These are phyloP conservation scores for Agapornis canus DNA, from an alignment of 2,797 vertebrate genomes.

Conservation along the genomic window DNA sequence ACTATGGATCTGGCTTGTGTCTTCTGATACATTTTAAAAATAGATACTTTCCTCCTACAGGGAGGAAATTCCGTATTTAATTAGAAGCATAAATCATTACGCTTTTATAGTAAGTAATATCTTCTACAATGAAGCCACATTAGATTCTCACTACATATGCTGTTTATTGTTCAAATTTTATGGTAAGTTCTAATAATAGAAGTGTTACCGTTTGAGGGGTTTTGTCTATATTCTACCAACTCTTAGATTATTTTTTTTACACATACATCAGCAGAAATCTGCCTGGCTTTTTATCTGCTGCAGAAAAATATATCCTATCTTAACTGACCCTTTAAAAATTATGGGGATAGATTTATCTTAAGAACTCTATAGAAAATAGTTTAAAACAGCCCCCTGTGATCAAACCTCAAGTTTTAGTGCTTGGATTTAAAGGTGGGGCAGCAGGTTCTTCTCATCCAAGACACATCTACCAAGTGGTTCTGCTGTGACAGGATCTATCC, in stretches of 20 bases:
- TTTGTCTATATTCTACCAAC: background rate
- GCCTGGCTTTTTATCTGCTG: background rate
- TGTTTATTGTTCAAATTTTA: conserved; percentile 31
- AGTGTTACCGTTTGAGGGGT: background rate
- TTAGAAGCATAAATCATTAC: conserved; percentile 38
- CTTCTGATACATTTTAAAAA: conserved; percentile 12
- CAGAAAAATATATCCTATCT: background rate
- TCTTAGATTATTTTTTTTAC: background rate
- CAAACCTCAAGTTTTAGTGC: background rate
- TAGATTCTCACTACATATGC: background rate
- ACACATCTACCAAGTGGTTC: accelerated
- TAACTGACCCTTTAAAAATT: background rate
- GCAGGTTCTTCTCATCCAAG: background rate
- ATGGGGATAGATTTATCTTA: background rate
- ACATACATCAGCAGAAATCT: background rate
- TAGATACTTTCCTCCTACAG: background rate
- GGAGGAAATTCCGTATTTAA: conserved; percentile 33
- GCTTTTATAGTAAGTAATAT: conserved; percentile 14
- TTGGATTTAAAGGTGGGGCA: background rate
- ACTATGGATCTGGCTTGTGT: background rate
- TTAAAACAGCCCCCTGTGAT: background rate
- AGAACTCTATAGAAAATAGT: background rate
- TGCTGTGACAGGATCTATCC: background rate
- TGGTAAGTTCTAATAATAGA: background rate
- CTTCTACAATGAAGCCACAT: conserved; percentile 11